Base-by-base conservation (phyloP, 2,888 invertebrate genomes). In the Cerceris ruficornis region DNA sequence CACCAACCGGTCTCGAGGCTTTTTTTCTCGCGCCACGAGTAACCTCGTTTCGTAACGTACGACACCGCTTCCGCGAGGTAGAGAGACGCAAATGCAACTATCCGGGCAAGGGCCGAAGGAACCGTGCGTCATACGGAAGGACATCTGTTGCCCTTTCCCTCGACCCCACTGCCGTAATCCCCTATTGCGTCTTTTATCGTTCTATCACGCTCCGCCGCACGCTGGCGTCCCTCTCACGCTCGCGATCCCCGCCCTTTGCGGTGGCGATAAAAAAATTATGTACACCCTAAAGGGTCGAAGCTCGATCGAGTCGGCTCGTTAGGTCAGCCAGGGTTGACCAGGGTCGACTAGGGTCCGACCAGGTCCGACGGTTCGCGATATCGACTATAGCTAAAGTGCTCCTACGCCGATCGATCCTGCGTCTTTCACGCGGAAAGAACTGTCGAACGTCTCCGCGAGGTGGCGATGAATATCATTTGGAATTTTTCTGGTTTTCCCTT, bases 71-170 rank as follows among this genome's bases (percentile, higher is more conserved):
- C 82, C 81, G 81, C 72, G 61, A 80, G 76, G 74, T 67, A 75
- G 75, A 60, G 77, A 65, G 78, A 65, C 80, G 83, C 77, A 69
- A 77, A 80, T 68, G 75, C 68, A 77, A 86, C 83, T 86, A 80
- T 74, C 77, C 61, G 50, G 59, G 78, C 72, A 72, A 80, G 86
- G 78, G 83, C 61, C 58, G 71, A 65, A 78, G 72, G 71, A 77
- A 61, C 78, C 80, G 82, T 88, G 87, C 87, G 87, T 88, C 88
- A 88, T 87, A 77, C 81, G 83, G 80, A 77, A 81, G 88, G 86
- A 87, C 87, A 87, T 87, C 87, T 87, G 88, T 86, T 88, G 86
- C 81, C 87, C 87, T 84, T 82, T 85, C 75, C 78, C 83, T 78
- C 85, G 78, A 62, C 77, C 80, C 76, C 62, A 46, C 71, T 60